Conservation (phyloP, 2,888 invertebrate genomes). For the Limnephilus lunatus region DNA sequence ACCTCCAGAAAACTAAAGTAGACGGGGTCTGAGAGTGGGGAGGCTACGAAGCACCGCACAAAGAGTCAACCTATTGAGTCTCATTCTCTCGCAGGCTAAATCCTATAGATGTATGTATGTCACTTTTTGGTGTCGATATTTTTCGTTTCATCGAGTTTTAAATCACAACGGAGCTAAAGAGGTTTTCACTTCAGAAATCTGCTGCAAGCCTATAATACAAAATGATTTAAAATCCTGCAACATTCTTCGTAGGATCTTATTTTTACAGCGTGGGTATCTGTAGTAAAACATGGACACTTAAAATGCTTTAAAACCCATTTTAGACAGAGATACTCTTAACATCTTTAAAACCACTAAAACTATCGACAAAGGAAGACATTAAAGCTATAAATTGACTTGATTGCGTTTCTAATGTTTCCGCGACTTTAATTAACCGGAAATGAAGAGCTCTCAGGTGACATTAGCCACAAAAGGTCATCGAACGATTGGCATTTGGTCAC, state of each 20-base stretch:
- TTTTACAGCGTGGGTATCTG: background rate
- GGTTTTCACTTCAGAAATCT: too few species aligned
- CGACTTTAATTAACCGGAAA: background rate
- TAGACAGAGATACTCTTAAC: background rate
- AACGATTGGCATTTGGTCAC: conserved; percentile 2
- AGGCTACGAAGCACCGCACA: too few species aligned
- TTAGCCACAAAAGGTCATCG: background rate
- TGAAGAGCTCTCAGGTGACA: background rate
- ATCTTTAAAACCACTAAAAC: background rate
- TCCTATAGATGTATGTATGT: too few species aligned
- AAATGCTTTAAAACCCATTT: background rate
- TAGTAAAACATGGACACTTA: background rate
- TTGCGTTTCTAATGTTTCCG: background rate
- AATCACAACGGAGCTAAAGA: too few species aligned
- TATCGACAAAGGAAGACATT: background rate
- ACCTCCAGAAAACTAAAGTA: too few species aligned
- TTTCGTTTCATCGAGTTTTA: too few species aligned
- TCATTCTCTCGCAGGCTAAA: too few species aligned
- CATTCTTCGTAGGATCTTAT: background rate
- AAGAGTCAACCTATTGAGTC: too few species aligned
- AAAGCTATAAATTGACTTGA: background rate
- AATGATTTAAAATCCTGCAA: background rate
- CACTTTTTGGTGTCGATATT: too few species aligned
- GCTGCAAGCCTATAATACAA: background rate
- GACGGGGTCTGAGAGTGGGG: too few species aligned